phyloP scores from a whole-genome alignment of 2,888 invertebrate species.

The Pollenia labialis region DNA sequence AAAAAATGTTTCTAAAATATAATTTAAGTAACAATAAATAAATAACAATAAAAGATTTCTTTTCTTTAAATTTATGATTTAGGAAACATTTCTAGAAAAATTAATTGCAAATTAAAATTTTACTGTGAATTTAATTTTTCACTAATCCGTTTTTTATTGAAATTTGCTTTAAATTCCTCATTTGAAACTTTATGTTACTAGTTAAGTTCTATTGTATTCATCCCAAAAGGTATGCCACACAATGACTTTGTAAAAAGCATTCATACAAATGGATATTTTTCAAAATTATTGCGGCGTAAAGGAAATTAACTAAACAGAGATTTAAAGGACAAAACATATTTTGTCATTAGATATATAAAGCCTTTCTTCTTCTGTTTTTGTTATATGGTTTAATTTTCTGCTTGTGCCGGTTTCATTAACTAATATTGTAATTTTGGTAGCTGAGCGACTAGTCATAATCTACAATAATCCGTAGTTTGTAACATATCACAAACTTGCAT shows the following conservation, averaged over 20 bases:
- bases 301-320: slow-evolving; percentile 69
- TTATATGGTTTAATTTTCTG: no score
- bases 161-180: neutral
- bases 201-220: slow-evolving; percentile 42
- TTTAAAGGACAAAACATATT: slow-evolving; percentile 55
- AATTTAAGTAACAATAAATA: no score
- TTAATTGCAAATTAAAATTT: no score
- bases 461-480: slow-evolving; percentile 59
- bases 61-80: neutral
- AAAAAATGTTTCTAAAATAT: neutral
- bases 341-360: slow-evolving; percentile 16
- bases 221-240: slow-evolving; percentile 60
- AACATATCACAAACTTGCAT: slow-evolving; percentile 48
- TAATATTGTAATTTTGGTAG: slow-evolving; percentile 52
- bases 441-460: slow-evolving; percentile 67
- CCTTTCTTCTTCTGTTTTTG: neutral
- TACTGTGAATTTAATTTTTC: neutral
- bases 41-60: neutral
- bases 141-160: neutral
- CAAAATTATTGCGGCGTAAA: slow-evolving; percentile 54
- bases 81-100: no score
- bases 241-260: slow-evolving; percentile 21
- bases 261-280: neutral
- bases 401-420: slow-evolving; percentile 29
- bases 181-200: slow-evolving; percentile 15